Conservation (phyloP, 2,797 vertebrate genomes). For the Pipistrellus nathusii region DNA sequence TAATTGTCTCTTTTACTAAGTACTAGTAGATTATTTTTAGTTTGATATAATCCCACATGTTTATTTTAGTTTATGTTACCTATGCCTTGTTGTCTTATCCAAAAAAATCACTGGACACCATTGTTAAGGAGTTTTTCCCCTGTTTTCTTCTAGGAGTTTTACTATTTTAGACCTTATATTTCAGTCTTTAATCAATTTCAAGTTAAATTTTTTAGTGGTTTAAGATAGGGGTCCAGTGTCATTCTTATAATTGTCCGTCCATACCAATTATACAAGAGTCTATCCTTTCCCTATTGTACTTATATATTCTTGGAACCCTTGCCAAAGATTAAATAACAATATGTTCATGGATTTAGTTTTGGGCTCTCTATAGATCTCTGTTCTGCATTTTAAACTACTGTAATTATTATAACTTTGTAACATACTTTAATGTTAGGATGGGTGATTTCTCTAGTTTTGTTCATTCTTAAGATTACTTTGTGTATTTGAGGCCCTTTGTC, state of each 20-base stretch:
- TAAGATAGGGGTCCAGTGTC: not conserved
- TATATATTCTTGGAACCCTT: not conserved
- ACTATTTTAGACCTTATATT: not conserved
- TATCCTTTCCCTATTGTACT: not conserved
- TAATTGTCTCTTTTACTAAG: not conserved
- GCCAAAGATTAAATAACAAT: not conserved
- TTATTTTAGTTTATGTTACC: not conserved
- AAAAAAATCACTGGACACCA: not conserved
- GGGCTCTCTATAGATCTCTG: not conserved
- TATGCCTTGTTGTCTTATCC: not conserved
- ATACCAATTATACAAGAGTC: not conserved
- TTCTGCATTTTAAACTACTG: not conserved
- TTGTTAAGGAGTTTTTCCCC: not conserved
- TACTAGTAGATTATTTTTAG: not conserved
- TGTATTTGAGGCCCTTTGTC: not conserved
- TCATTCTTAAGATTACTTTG: not conserved
- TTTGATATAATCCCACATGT: not conserved
- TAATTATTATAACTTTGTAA: not conserved
- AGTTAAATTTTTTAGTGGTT: not conserved
- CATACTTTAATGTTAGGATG: not conserved
- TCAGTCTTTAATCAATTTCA: not conserved
- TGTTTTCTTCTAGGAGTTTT: not conserved
- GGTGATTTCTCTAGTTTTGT: not conserved
- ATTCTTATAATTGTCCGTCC: not conserved
- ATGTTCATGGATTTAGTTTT: not conserved